Base-by-base conservation (phyloP, 2,797 vertebrate genomes). In the Cirrhinus molitorella region DNA sequence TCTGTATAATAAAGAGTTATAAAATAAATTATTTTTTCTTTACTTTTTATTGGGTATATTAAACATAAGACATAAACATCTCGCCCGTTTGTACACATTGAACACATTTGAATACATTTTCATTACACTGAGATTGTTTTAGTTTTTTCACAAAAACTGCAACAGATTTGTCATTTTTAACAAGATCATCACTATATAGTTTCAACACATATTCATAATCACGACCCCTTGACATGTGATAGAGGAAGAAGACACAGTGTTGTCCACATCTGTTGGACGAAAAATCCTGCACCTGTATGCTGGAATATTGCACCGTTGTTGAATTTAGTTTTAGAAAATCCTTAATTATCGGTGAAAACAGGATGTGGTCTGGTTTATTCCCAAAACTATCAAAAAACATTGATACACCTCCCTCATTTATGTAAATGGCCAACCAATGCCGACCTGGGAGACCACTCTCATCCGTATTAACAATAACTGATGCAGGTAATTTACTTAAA, bases 61-160 rank as follows among this genome's bases (percentile, higher is more conserved):
- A 57, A 57, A 11, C 10, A 23, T 12, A 23, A 23, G 11, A 23
- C 55, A 37, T 19, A 49, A 49, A 71, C 23, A 71, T 71, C 19
- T 49, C 68, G 49, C 70, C 45, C 1, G 25, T 31, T 2, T 72
- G 70, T 4, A 72, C 70, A 51, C 70, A 72, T 3, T 72, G 68
- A 25, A 72, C 9, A 49, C 68, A 72, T 8, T 49, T 72, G 9
- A 72, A 72, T 4, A 19, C 70, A 72, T 72, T 51, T 5, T 49
- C 70, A 72, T 72, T 51, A 72, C 23, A 31, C 5, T 0, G n/a
- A 11, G 14, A 10, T 21, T 11, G 45, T 31, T 72, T 51, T 17
- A 71, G 6, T 72, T 72, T 65, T 31, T 72, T 72, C 23, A 72
- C 70, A 72, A 72, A 72, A 10, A 4, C 16, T 10, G 23, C 21